Conservation (phyloP, 2,797 vertebrate genomes). For the Cirrhinus mrigala region DNA sequence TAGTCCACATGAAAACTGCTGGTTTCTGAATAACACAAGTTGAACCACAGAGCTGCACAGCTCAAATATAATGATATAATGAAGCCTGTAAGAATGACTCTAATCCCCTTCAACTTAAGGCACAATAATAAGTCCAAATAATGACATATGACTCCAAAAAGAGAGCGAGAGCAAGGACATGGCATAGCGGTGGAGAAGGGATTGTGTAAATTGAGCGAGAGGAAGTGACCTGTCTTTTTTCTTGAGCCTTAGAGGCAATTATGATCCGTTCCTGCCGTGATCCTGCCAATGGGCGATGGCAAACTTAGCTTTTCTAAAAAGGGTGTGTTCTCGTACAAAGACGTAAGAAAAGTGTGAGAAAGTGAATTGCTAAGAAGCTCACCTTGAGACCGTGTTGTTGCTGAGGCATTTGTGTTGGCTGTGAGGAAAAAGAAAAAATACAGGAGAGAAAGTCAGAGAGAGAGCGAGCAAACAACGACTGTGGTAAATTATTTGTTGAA, state of each 20-base stretch:
- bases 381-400: slow-evolving; percentile 67
- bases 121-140: slow-evolving; percentile 61
- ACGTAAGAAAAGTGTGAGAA: slow-evolving; percentile 17
- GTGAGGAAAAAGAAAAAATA: slow-evolving; percentile 48
- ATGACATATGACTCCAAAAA: slow-evolving; percentile 68
- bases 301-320: slow-evolving; percentile 11
- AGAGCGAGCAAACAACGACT: slow-evolving; percentile 31
- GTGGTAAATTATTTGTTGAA: slow-evolving; percentile 78
- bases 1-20: background rate
- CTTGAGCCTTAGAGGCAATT: slow-evolving; percentile 44
- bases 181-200: slow-evolving; percentile 53
- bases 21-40: slow-evolving; percentile 4
- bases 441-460: slow-evolving; percentile 53
- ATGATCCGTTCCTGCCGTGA: slow-evolving; percentile 2
- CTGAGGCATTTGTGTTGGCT: slow-evolving; percentile 64
- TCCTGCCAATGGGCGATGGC: background rate
- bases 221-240: slow-evolving; percentile 67
- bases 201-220: slow-evolving; percentile 71
- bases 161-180: slow-evolving; percentile 28
- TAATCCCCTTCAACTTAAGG: slow-evolving; percentile 68
- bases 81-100: slow-evolving; percentile 53
- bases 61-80: slow-evolving; percentile 62
- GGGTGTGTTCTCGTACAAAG: background rate
- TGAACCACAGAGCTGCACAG: slow-evolving; percentile 32
- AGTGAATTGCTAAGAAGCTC: slow-evolving; percentile 53